phyloP scores from a whole-genome alignment of 2,888 invertebrate species.

The Drosophila vallismaia region DNA sequence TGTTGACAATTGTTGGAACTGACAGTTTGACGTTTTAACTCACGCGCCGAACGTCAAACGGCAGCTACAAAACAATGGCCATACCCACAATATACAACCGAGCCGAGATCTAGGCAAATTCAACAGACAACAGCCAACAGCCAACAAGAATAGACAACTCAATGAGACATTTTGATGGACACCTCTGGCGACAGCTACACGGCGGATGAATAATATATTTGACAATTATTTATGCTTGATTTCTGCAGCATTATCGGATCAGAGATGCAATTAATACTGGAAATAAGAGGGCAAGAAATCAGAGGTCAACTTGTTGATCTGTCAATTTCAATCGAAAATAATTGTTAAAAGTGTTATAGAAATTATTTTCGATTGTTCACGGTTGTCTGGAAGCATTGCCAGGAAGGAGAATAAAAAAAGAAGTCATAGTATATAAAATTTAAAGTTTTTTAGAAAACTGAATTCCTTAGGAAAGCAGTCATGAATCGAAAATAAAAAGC shows the following conservation, averaged over 20 bases:
- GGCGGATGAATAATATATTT: conserved; percentile 53
- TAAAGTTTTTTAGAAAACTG: background rate
- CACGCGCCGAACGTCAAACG: conserved; percentile 65
- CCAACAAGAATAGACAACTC: conserved; percentile 51
- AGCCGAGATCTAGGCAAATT: conserved; percentile 28
- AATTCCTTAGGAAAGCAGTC: too few species aligned
- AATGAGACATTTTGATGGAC: conserved; percentile 59
- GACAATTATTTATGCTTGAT: conserved; percentile 53
- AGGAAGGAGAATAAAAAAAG: conserved; percentile 1
- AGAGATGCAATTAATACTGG: conserved; percentile 49
- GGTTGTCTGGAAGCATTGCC: background rate
- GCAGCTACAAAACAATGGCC: conserved; percentile 17
- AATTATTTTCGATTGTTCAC: conserved; percentile 11
- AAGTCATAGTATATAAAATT: background rate
- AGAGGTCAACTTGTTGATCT: conserved; percentile 50
- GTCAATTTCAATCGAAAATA: conserved; percentile 19
- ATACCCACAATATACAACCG: conserved; percentile 23
- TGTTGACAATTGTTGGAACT: conserved; percentile 64
- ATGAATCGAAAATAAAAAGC: too few species aligned
- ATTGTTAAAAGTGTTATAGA: conserved; percentile 10
- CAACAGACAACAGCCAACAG: conserved; percentile 5
- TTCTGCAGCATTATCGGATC: conserved; percentile 34
- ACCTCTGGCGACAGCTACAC: conserved; percentile 43
- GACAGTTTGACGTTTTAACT: conserved; percentile 73
- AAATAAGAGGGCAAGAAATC: conserved; percentile 18